Percentiles rank a stretch among this genome's conserved stretches.
Evolutionary conservation across 2,797 vertebrate genomes (phyloP).

Genomic region (Pelochelys cantorii): DNA sequence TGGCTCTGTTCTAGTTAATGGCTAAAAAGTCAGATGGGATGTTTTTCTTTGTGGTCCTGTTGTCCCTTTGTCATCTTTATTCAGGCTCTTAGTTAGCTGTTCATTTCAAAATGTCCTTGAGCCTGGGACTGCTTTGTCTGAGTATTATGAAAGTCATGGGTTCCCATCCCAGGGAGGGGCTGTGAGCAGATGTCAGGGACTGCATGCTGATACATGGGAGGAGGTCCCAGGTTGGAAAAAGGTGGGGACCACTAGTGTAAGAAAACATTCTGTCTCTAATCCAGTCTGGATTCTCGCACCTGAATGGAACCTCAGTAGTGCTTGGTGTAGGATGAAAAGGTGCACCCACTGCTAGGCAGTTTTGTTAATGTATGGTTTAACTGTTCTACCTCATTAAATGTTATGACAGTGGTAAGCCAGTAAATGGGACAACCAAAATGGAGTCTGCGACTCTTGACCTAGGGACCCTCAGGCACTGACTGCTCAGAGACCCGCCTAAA

Average conservation of each 20-base stretch:
- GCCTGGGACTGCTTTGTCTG: background rate
- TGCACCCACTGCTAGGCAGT: background rate
- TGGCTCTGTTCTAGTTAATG: background rate
- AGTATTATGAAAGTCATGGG: background rate
- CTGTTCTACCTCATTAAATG: no score
- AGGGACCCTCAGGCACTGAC: no score
- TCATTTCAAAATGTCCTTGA: background rate
- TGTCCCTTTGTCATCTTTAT: background rate
- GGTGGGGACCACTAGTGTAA: background rate
- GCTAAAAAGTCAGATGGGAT: background rate
- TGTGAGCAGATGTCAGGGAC: background rate
- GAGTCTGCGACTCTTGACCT: no score
- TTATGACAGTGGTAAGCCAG: no score
- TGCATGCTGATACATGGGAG: background rate
- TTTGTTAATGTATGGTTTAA: no score
- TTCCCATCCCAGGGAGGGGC: background rate
- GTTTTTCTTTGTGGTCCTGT: background rate
- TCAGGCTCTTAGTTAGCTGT: background rate
- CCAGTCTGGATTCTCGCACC: background rate
- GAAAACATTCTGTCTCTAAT: background rate
- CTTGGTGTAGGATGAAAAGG: background rate
- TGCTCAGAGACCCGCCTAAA: no score
- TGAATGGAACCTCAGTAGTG: background rate
- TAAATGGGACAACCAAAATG: no score
- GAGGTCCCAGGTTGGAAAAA: background rate